Evolutionary conservation across 2,797 vertebrate species (phyloP), one percentile per base, ranked within the genome.

Genomic region (Smutsia gigantea): DNA sequence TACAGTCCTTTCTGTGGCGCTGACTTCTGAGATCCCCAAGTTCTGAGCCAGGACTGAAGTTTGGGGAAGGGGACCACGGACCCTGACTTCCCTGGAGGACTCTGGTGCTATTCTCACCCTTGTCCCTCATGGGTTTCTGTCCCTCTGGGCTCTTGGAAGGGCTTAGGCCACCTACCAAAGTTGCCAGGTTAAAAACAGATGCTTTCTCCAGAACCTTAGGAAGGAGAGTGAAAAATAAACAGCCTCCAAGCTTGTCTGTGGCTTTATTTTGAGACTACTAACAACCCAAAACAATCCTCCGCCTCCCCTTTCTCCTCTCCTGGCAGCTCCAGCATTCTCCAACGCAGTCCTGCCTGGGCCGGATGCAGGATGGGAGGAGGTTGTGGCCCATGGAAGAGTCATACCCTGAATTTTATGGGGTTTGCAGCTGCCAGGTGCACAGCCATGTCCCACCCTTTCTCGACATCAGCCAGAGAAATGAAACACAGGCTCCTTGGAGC

Each of bases 391-490:
- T 95, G 87, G 79, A 93, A 93, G 91, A 94, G 57, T 95, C 96
- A 95, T 85, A 94, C 81, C 93, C 72, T 82, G 81, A 96, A 93
- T 72, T 95, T 97, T 94, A 96, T 90, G 96, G 92, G 81, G 90
- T 95, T 97, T 96, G 84, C 93, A 96, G 93, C 2, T 9, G 75
- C 96, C 97, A 97, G 96, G 94, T 91, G 94, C 78, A 94, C 64
- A 91, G 63, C 72, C 34, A 49, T 37, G 61, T 61, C 82, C 61
- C 17, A 0, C 91, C 93, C 89, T 94, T 91, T 89, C 90, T 79
- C 64, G 15, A 25, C 39, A 51, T 72, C 64, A 94, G 87, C 66
- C 74, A 89, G 59, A 87, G 39, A 90, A 81, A 78, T 66, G 39
- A 93, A 93, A 94, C 90, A 85, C 63, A 90, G 94, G n/a, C 49